Evolutionary conservation across 2,797 vertebrate genomes (phyloP).

Genomic region (Microchirus variegatus): DNA sequence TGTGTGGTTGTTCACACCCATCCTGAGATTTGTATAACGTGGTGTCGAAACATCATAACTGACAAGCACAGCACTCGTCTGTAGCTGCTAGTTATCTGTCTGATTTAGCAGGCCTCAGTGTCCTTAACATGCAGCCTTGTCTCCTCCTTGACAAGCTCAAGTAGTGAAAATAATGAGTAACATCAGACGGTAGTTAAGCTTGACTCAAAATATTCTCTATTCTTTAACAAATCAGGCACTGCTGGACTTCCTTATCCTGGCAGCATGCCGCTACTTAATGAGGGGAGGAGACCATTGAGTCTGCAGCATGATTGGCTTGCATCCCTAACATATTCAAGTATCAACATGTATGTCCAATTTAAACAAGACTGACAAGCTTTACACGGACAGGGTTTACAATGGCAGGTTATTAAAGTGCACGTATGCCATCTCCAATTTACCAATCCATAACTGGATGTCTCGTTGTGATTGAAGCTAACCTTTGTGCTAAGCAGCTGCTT

Average conservation of each 20-base stretch:
- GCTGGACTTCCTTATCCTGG: background rate
- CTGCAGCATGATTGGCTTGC: background rate
- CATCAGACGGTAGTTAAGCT: background rate
- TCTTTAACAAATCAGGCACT: background rate
- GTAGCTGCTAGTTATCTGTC: no score
- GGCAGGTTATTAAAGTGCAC: background rate
- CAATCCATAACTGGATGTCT: background rate
- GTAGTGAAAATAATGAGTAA: background rate
- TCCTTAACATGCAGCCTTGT: no score
- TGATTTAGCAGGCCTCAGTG: no score
- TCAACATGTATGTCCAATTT: background rate
- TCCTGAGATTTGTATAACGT: no score
- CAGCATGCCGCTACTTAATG: background rate
- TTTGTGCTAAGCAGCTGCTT: conserved; percentile 10
- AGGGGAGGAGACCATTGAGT: no score
- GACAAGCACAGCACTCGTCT: no score
- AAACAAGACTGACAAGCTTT: background rate
- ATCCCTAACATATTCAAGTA: background rate
- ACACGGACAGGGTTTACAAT: background rate
- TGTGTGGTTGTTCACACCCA: no score
- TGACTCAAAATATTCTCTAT: background rate
- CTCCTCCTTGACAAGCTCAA: no score
- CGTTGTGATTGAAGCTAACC: background rate
- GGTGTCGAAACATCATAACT: no score
- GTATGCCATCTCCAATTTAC: background rate